Percentiles rank a stretch among this genome's conserved stretches.
Conservation (phyloP, 2,888 invertebrate genomes). For the Polyommatus icarus region DNA sequence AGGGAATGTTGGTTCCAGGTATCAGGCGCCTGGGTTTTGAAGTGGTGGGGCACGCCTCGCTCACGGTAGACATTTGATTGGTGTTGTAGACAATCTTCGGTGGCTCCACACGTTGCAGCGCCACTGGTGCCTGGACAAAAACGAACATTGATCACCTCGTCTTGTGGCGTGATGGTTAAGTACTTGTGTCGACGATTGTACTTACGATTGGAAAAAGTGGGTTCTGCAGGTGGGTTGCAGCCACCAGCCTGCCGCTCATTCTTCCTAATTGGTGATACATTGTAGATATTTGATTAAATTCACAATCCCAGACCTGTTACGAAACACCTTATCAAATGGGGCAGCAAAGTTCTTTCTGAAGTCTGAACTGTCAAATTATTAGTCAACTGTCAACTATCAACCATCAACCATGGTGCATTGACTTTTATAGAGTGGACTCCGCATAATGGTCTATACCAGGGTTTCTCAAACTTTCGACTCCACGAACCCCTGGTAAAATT, state of each 20-base stretch:
- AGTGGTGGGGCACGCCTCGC: constrained; percentile 61
- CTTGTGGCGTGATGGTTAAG: not conserved
- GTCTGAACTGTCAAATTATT: too few species aligned
- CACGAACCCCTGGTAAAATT: too few species aligned
- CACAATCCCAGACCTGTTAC: constrained; percentile 61
- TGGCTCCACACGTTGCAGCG: constrained; percentile 70
- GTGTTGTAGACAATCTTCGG: constrained; percentile 66
- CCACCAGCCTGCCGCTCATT: constrained; percentile 68
- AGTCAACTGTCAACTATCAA: too few species aligned
- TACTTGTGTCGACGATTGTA: constrained; percentile 38
- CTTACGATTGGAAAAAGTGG: constrained; percentile 75
- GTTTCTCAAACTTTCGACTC: too few species aligned
- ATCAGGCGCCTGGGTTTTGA: constrained; percentile 54
- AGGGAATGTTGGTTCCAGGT: constrained; percentile 71
- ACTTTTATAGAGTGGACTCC: too few species aligned
- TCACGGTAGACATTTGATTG: constrained; percentile 65
- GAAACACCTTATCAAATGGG: constrained; percentile 56
- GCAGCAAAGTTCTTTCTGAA: too few species aligned
- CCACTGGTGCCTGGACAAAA: constrained; percentile 62
- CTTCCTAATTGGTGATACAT: constrained; percentile 75
- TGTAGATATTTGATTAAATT: constrained; percentile 42
- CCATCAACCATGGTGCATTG: too few species aligned
- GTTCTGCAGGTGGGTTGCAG: constrained; percentile 63
- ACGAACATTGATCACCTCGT: constrained; percentile 16
- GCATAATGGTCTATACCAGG: too few species aligned